Percentiles rank a stretch among this genome's conserved stretches.
Conservation (phyloP, 35 echinoderm and acorn worm genomes). For the Holothuria glaberrima region DNA sequence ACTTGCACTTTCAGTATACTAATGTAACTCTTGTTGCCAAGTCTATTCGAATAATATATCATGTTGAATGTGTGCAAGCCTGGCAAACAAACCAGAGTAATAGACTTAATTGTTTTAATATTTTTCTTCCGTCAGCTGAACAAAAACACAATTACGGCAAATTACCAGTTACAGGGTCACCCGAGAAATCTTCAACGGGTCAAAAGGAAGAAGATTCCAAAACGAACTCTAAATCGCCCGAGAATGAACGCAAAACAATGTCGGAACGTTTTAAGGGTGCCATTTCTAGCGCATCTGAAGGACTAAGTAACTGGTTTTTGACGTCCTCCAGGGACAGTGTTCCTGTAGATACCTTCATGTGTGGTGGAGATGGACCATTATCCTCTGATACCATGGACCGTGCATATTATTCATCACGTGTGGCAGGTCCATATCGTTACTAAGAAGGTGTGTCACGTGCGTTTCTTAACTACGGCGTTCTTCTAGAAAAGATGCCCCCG, state of each 20-base stretch:
- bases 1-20: too few species aligned
- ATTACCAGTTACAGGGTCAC: slow-evolving; percentile 25
- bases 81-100: too few species aligned
- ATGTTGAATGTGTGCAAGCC: too few species aligned
- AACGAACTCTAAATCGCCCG: slow-evolving; percentile 3
- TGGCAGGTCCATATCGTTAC: background rate
- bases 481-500: too few species aligned
- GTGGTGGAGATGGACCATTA: slow-evolving; percentile 1
- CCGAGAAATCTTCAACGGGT: slow-evolving; percentile 7
- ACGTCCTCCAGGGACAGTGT: slow-evolving; percentile 11
- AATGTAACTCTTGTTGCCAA: too few species aligned
- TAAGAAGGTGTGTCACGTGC: background rate
- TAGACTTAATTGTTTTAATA: too few species aligned
- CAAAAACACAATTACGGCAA: slow-evolving; percentile 42
- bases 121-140: background rate
- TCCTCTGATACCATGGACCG: slow-evolving; percentile 10
- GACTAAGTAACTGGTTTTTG: slow-evolving; percentile 34
- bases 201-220: background rate
- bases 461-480: too few species aligned
- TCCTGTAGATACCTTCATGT: slow-evolving; percentile 44
- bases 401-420: slow-evolving; percentile 9
- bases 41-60: too few species aligned
- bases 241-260: slow-evolving; percentile 38
- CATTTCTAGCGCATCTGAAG: slow-evolving; percentile 33
- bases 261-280: slow-evolving; percentile 43